phyloP scores from a whole-genome alignment of 1,140 invertebrate genomes.

The Magallana ariakensis region DNA sequence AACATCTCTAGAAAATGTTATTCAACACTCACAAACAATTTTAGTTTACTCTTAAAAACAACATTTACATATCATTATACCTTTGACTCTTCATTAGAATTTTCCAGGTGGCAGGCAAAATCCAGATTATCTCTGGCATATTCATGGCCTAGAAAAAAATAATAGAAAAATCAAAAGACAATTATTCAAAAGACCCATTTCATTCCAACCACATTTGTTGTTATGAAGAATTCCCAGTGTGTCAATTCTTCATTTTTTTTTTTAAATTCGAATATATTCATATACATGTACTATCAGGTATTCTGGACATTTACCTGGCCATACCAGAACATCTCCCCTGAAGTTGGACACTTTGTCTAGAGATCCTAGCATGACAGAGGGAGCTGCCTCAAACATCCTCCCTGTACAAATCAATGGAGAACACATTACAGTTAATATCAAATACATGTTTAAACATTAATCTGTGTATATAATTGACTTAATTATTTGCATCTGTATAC shows the following conservation, averaged over 20 bases:
- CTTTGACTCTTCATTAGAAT: constrained; percentile 45
- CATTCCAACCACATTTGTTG: too few relatives aligned
- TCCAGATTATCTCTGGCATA: constrained; percentile 55
- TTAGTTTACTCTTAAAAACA: not conserved
- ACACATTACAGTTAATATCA: too few relatives aligned
- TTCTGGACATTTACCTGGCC: constrained; percentile 54
- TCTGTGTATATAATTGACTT: too few relatives aligned
- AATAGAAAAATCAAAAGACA: not conserved
- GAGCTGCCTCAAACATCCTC: constrained; percentile 57
- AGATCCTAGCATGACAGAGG: constrained; percentile 49
- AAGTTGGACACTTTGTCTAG: constrained; percentile 49
- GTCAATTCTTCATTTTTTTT: too few relatives aligned
- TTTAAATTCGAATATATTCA: too few relatives aligned
- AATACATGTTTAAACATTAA: too few relatives aligned
- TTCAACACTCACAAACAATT: too few relatives aligned
- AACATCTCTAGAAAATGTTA: too few relatives aligned
- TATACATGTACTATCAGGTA: too few relatives aligned
- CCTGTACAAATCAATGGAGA: constrained; percentile 19
- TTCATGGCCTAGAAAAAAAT: constrained; percentile 51
- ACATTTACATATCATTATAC: not conserved
- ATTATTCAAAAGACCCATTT: too few relatives aligned
- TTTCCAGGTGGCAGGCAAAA: constrained; percentile 54
- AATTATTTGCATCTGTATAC: too few relatives aligned
- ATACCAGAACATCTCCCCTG: constrained; percentile 41
- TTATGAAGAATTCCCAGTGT: too few relatives aligned